A percentile compares a stretch with the other conserved stretches of the same genome.
These are phyloP conservation scores for Sarcophilus harrisii DNA, from an alignment of 2,797 vertebrate genomes.

Conservation along the genomic window DNA sequence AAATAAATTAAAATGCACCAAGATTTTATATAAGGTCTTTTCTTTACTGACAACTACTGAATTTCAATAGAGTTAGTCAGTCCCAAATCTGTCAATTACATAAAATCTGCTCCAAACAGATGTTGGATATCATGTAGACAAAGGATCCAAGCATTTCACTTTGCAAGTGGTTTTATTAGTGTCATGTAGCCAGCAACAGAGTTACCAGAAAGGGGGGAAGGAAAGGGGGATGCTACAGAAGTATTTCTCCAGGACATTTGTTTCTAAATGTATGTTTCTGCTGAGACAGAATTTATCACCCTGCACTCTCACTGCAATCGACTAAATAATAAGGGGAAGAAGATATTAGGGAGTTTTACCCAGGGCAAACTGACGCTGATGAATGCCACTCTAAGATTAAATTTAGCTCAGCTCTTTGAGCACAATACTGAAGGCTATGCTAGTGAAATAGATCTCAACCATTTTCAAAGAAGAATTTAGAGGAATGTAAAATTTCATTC, in stretches of 20 bases:
- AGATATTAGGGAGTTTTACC: conserved; percentile 62
- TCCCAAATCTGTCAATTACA: conserved; percentile 8
- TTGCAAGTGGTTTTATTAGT: conserved; percentile 37
- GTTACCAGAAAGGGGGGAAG: conserved; percentile 46
- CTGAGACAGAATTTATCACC: conserved; percentile 74
- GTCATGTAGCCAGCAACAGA: conserved; percentile 15
- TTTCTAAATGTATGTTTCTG: conserved; percentile 66
- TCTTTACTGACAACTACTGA: background rate
- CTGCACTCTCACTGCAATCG: conserved; percentile 67
- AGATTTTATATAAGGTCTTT: background rate
- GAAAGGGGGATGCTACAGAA: conserved; percentile 39
- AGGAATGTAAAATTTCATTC: conserved; percentile 52
- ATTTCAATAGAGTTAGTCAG: conserved; percentile 33
- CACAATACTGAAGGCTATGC: conserved; percentile 66
- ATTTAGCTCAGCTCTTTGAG: conserved; percentile 48
- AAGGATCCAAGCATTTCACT: conserved; percentile 46
- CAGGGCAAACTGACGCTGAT: conserved; percentile 50
- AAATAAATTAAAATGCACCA: conserved; percentile 18
- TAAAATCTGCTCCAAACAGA: background rate
- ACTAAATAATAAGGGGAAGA: conserved; percentile 74
- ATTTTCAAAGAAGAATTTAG: conserved; percentile 70
- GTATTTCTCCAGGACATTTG: conserved; percentile 67
- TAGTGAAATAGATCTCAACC: conserved; percentile 54
- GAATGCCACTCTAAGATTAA: conserved; percentile 54
- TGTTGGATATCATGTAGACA: conserved; percentile 49